Evolutionary conservation across 2,888 invertebrate genomes (phyloP).

Genomic region (Xestia xanthographa): DNA sequence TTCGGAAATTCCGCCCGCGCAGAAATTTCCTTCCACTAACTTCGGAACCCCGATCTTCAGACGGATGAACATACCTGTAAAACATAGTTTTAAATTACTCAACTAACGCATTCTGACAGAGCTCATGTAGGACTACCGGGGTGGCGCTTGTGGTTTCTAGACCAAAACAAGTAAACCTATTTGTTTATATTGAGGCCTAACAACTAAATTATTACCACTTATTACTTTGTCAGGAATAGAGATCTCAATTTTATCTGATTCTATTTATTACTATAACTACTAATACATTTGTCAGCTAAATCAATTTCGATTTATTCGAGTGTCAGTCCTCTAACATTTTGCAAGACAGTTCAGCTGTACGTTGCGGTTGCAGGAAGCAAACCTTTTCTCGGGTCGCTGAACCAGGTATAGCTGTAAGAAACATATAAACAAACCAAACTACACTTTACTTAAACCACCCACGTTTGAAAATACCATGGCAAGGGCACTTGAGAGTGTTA

Average conservation of each 20-base stretch:
- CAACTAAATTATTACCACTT: not conserved
- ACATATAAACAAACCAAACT: slow-evolving; percentile 55
- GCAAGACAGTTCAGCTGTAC: slow-evolving; percentile 39
- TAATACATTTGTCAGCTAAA: not conserved
- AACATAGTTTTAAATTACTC: not conserved
- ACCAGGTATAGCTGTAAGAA: slow-evolving; percentile 79
- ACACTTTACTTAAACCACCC: slow-evolving; percentile 56
- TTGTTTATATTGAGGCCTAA: not conserved
- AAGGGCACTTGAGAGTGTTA: slow-evolving; percentile 66
- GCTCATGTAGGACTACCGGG: not conserved
- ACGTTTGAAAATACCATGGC: slow-evolving; percentile 57
- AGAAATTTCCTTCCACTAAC: not conserved
- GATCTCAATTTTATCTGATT: not conserved
- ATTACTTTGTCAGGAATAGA: not conserved
- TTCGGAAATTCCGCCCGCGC: not conserved
- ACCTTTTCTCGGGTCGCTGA: slow-evolving; percentile 81
- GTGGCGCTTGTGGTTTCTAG: too few species aligned
- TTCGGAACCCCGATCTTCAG: not conserved
- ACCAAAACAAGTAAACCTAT: not conserved
- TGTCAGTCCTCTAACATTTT: slow-evolving; percentile 16
- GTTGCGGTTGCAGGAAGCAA: slow-evolving; percentile 77
- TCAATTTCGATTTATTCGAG: slow-evolving; percentile 19
- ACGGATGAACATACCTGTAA: not conserved
- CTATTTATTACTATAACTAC: not conserved
- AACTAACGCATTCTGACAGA: not conserved